These are phyloP conservation scores for Desoria tigrina DNA, from an alignment of 2,888 invertebrate genomes.

Conservation along the genomic window DNA sequence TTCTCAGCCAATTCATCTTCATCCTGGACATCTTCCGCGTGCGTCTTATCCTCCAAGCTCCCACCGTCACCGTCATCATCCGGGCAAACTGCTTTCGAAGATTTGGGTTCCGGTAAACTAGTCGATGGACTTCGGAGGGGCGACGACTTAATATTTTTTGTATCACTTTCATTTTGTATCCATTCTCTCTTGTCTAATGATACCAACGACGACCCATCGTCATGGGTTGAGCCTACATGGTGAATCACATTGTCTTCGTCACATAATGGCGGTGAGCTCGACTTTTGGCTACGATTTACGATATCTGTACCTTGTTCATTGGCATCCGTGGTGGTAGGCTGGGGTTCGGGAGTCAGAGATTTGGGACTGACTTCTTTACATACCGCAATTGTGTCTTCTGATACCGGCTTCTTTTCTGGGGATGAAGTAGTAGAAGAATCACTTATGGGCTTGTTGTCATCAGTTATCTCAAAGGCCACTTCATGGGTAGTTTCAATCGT, in stretches of 20 bases:
- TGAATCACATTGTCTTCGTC: slow-evolving; percentile 52
- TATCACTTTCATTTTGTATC: slow-evolving; percentile 51
- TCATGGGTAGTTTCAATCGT: slow-evolving; percentile 21
- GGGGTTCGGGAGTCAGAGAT: slow-evolving; percentile 6
- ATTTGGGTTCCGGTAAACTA: slow-evolving; percentile 4
- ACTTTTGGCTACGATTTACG: slow-evolving; percentile 18
- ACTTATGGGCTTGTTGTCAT: background rate
- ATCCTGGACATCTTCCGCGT: slow-evolving; percentile 28
- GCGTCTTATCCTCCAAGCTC: background rate
- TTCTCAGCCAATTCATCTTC: slow-evolving; percentile 55
- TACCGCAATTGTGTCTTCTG: slow-evolving; percentile 23
- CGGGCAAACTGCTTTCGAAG: slow-evolving; percentile 1
- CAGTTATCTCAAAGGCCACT: background rate
- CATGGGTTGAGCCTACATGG: slow-evolving; percentile 50
- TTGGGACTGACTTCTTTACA: slow-evolving; percentile 5
- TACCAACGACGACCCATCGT: slow-evolving; percentile 50
- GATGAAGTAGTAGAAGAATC: slow-evolving; percentile 12
- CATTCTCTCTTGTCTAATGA: slow-evolving; percentile 52
- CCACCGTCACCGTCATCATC: slow-evolving; percentile 2
- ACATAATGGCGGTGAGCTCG: slow-evolving; percentile 18
- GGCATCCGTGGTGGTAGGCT: background rate
- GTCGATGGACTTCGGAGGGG: slow-evolving; percentile 25
- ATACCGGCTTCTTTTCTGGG: slow-evolving; percentile 17
- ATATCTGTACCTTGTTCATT: slow-evolving; percentile 36
- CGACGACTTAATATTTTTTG: slow-evolving; percentile 42